Percentiles rank a stretch among this genome's conserved stretches.
phyloP scores from a whole-genome alignment of 2,797 vertebrate species.

The Lutjanus argentimaculatus region DNA sequence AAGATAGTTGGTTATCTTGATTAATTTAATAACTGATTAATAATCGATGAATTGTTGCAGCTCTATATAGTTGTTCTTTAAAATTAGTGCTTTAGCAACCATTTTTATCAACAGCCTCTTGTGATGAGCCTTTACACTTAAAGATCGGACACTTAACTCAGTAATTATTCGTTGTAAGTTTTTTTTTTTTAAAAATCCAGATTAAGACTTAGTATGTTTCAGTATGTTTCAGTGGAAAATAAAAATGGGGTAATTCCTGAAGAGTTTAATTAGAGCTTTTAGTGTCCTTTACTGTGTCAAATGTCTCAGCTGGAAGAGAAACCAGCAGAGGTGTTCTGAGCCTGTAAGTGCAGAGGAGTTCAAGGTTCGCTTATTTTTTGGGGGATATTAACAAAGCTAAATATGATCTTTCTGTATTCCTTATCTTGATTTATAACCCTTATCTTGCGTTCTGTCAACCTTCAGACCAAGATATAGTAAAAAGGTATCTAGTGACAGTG shows the following conservation, averaged over 20 bases:
- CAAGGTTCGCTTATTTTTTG: slow-evolving; percentile 1
- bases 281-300: slow-evolving; percentile 15
- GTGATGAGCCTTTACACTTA: slow-evolving; percentile 6
- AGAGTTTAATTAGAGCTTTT: slow-evolving; percentile 42
- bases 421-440: slow-evolving; percentile 1
- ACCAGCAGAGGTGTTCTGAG: slow-evolving; percentile 13
- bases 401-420: background rate
- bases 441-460: background rate
- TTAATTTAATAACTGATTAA: no score
- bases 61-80: background rate
- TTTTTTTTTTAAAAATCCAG: background rate
- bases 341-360: slow-evolving; percentile 22
- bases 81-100: background rate
- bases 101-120: background rate
- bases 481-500: background rate
- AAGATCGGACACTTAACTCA: background rate
- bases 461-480: background rate
- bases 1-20: no score
- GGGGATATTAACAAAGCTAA: background rate
- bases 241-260: background rate
- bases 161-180: background rate
- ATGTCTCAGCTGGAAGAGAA: slow-evolving; percentile 31
- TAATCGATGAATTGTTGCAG: no score
- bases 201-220: slow-evolving; percentile 7
- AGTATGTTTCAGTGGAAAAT: slow-evolving; percentile 15